Base-by-base conservation (phyloP, 2,888 invertebrate genomes). In the Beris morrisii region DNA sequence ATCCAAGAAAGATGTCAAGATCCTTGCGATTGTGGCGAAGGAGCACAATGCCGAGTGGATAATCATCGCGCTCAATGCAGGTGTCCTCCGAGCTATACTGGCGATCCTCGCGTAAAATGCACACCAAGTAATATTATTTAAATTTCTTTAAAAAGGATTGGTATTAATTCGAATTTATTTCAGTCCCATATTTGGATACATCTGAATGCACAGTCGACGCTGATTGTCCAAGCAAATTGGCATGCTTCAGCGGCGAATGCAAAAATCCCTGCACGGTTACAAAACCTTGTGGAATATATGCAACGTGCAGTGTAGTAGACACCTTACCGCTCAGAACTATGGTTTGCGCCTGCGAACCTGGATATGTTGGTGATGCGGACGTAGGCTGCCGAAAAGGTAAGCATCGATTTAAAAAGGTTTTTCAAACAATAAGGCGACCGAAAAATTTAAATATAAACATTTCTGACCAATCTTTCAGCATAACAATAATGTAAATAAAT, bases 281-380 rank as follows among this genome's bases (percentile, higher is more conserved):
- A 1, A 85, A 86, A 75, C 92, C 94, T 0, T 95, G 93, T 75
- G 93, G 93, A 13, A 77, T 82, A 45, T 88, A 90, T 75, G 93
- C 95, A 0, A 85, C 89, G 71, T 95, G 95, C 77, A 86, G 88
- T 7, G 94, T 95, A 9, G 88, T 93, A 30, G 91, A 94, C 75
- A 92, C 93, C 0, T 81, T 94, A 70, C 95, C 95, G 5, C 85
- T 93, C 81, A 86, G 94, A 72, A 93, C 93, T 6, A 91, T 95
- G 87, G 88, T 92, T 67, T 95, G 95, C 78, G 88, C 91, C 75
- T 95, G 95, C 76, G 85, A 90, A 69, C 87, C 87, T 68, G 93
- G 93, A 69, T 90, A 87, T 73, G 85, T 89, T 72, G 95, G 95
- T 71, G 93, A 95, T 79, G 93, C 95, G 9, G 91, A 93, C 72